Base-by-base conservation (phyloP, 2,888 invertebrate genomes). In the Clitarchus hookeri region DNA sequence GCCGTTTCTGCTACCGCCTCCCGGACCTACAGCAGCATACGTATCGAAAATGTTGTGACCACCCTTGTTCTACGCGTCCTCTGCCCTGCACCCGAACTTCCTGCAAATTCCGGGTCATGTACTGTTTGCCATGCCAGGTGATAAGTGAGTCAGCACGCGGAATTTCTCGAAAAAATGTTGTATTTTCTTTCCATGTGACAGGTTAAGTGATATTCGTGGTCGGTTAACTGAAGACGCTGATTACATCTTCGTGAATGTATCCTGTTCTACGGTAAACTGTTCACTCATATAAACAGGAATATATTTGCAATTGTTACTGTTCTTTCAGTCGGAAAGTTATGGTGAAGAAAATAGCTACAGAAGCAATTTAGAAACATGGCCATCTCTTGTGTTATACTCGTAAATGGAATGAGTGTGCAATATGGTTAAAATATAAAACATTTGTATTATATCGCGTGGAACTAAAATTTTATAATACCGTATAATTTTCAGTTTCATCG, bases 21-120 rank as follows among this genome's bases (percentile, higher is more conserved):
- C 92, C 0, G 91, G 90, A 6, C 90, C 91, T 54, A 91, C 91
- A 83, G 92, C 91, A 85, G 92, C 91, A 85, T 93, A 93, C 89
- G 91, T 93, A 26, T 92, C 91, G 87, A 93, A 93, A 89, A 91
- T 93, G 90, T 93, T 93, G 93, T 93, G 93, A 93, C 93, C 92
- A 88, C 89, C 89, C 87, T 26, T 26, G 27, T 78, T 27, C 83
- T 84, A 80, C 80, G 54, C 83, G 53, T 48, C 26, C 16, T 53
- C 85, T 23, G 82, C 65, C 84, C 65, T 53, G 36, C 77, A 27
- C 77, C 85, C 77, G 44, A 53, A 83, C 19, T 53, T 48, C 53
- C 12, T 77, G 23, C 54, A 48, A 13, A 48, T 48, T 13, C 48
- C 48, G 16, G 48, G 48, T 16, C 48, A 48, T 48, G 48, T 65